Evolutionary conservation across 1,140 invertebrate genomes (phyloP).

Genomic region (Eupristina koningsbergeri): DNA sequence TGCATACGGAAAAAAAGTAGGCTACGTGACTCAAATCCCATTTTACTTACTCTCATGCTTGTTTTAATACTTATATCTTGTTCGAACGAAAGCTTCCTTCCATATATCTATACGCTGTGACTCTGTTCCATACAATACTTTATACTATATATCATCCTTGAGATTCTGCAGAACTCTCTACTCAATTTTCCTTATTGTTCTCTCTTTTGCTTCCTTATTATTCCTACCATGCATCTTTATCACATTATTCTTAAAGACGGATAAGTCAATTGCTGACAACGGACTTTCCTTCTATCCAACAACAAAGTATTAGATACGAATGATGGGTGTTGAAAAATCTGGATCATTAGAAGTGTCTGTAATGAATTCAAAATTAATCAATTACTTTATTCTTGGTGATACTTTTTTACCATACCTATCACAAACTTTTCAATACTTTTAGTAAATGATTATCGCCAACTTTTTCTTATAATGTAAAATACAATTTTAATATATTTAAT

Average conservation of each 20-base stretch:
- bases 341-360: too few relatives aligned
- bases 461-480: too few relatives aligned
- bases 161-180: constrained; percentile 41
- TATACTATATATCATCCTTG: constrained; percentile 36
- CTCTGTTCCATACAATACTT: not conserved
- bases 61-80: too few relatives aligned
- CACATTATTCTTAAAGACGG: not conserved
- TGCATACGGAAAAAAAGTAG: constrained; percentile 55
- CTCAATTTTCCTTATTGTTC: not conserved
- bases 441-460: too few relatives aligned
- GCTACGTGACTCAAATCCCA: constrained; percentile 72
- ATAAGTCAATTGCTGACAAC: not conserved
- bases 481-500: too few relatives aligned
- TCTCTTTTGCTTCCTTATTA: not conserved
- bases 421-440: too few relatives aligned
- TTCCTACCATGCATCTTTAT: not conserved
- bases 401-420: too few relatives aligned
- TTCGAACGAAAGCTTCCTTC: constrained; percentile 11
- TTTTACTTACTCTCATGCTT: constrained; percentile 54
- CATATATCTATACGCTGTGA: not conserved
- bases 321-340: too few relatives aligned
- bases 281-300: not conserved
- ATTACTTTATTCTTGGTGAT: too few relatives aligned
- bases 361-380: too few relatives aligned
- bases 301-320: too few relatives aligned